These are phyloP conservation scores for Agelas oroides DNA, from an alignment of 37 sponge, comb jelly and placozoan genomes.

Conservation along the genomic window DNA sequence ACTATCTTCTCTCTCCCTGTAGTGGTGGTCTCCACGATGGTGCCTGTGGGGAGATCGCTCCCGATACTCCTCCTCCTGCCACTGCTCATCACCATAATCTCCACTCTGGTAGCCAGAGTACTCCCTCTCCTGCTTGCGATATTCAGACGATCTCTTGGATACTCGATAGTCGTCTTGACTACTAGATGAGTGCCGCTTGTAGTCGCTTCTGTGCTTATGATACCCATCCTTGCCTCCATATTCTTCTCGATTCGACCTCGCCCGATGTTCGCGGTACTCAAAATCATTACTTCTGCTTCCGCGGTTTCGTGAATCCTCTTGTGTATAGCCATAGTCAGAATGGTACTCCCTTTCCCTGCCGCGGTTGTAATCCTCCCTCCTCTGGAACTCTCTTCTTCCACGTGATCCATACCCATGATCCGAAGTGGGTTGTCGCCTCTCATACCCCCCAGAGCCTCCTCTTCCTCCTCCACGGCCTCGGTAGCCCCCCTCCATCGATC, in stretches of 20 bases:
- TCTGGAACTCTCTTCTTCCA: too few species aligned
- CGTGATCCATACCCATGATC: too few species aligned
- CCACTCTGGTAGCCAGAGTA: not conserved
- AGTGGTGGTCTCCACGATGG: not conserved
- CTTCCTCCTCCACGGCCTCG: constrained; percentile 2
- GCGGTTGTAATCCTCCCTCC: not conserved
- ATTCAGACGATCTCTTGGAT: too few species aligned
- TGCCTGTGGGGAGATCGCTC: not conserved
- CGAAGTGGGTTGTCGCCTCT: too few species aligned
- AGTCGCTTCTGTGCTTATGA: not conserved
- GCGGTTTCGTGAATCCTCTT: not conserved
- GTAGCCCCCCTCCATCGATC: not conserved
- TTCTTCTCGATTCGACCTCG: not conserved
- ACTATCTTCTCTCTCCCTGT: not conserved
- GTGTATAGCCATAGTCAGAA: too few species aligned
- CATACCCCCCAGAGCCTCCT: too few species aligned
- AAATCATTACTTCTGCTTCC: not conserved
- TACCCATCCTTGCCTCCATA: not conserved
- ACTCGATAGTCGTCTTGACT: too few species aligned
- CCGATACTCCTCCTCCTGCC: not conserved
- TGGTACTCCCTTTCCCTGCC: not conserved
- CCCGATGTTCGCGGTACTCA: constrained; percentile 4
- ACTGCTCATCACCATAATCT: not conserved
- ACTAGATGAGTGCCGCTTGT: too few species aligned
- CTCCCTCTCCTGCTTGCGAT: too few species aligned